Conservation (phyloP, 2,797 vertebrate species). For the Spea hammondii region DNA sequence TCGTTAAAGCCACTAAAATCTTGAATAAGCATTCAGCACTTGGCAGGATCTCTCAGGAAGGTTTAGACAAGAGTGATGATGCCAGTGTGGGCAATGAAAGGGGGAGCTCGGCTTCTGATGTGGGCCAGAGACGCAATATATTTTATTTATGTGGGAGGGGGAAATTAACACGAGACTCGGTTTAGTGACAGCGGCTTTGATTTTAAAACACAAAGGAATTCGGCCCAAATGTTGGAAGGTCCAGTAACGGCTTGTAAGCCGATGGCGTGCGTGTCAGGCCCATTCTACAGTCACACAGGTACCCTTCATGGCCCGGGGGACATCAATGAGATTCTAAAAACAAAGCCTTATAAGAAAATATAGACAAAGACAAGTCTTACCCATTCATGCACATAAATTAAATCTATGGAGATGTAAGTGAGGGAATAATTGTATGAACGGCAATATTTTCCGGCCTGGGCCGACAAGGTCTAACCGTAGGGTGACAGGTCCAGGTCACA, state of each 20-base stretch:
- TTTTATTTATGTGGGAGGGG: slow-evolving; percentile 52
- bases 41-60: slow-evolving; percentile 48
- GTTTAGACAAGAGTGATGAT: slow-evolving; percentile 28
- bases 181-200: slow-evolving; percentile 38
- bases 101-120: slow-evolving; percentile 42
- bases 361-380: too few species aligned
- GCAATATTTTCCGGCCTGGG: too few species aligned
- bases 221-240: slow-evolving; percentile 32
- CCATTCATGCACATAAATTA: too few species aligned
- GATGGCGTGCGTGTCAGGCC: slow-evolving; percentile 28
- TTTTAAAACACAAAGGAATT: slow-evolving; percentile 45
- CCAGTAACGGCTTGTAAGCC: slow-evolving; percentile 39
- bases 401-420: too few species aligned
- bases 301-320: too few species aligned
- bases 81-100: slow-evolving; percentile 48
- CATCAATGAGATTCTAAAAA: too few species aligned
- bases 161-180: slow-evolving; percentile 41
- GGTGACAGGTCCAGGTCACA: too few species aligned
- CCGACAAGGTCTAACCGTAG: too few species aligned
- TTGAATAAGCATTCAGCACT: slow-evolving; percentile 39
- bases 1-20: slow-evolving; percentile 69
- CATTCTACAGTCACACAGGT: slow-evolving; percentile 2
- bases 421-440: too few species aligned
- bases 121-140: slow-evolving; percentile 48
- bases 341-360: too few species aligned